A percentile compares a stretch with the other conserved stretches of the same genome.
These are phyloP conservation scores for Toxonevra muliebris DNA, from an alignment of 2,888 invertebrate genomes.

Conservation along the genomic window DNA sequence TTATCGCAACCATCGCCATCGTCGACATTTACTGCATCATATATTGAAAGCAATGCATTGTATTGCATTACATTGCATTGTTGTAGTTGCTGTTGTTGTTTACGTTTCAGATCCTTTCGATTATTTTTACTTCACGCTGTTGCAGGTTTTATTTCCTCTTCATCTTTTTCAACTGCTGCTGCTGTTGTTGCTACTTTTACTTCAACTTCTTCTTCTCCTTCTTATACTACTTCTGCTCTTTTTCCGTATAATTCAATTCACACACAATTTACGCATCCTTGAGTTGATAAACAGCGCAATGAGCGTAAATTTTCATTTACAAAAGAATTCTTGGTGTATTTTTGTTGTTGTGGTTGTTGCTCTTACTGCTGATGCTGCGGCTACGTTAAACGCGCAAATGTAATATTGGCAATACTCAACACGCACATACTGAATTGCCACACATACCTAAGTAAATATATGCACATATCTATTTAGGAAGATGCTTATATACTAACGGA, in stretches of 20 bases:
- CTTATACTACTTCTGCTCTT: not conserved
- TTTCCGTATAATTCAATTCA: conserved; percentile 29
- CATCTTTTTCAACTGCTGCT: not conserved
- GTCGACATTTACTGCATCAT: too few relatives aligned
- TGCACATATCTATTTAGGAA: not conserved
- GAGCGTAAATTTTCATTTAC: conserved; percentile 21
- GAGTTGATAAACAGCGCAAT: conserved; percentile 28
- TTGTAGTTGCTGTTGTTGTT: too few relatives aligned
- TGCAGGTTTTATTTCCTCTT: too few relatives aligned
- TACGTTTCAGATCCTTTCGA: too few relatives aligned
- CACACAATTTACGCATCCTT: conserved; percentile 32
- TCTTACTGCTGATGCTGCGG: not conserved
- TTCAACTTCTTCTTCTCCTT: not conserved
- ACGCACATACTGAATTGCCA: not conserved
- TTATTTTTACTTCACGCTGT: too few relatives aligned
- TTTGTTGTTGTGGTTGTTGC: not conserved
- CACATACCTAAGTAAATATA: not conserved
- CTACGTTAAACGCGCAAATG: not conserved
- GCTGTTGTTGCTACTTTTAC: conserved; percentile 13
- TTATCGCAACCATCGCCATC: too few relatives aligned
- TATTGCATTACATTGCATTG: too few relatives aligned
- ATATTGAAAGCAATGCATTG: too few relatives aligned
- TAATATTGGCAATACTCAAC: not conserved
- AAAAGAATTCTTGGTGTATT: conserved; percentile 8
- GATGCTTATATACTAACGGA: too few relatives aligned